Percentiles rank a stretch among this genome's conserved stretches.
phyloP scores from a whole-genome alignment of 2,113 vertebrate genomes.

The Phoxinus phoxinus region DNA sequence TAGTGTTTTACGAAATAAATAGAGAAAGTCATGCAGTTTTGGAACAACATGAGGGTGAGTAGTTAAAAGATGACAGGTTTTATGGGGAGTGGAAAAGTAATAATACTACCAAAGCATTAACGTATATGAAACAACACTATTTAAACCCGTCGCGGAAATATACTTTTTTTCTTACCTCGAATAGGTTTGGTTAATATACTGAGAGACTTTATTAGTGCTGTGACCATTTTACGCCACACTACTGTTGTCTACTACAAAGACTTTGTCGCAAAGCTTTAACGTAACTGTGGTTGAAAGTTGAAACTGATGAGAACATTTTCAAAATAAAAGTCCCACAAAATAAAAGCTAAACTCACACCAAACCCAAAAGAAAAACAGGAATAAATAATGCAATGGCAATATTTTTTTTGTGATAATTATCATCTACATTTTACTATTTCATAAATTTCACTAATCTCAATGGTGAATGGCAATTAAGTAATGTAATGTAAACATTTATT shows the following conservation, averaged over 20 bases:
- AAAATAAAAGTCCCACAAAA: slow-evolving; percentile 40
- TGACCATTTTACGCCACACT: slow-evolving; percentile 63
- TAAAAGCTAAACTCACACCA: neutral
- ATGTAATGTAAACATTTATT: too few species aligned
- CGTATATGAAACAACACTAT: neutral
- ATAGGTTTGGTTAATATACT: slow-evolving; percentile 70
- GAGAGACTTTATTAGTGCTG: slow-evolving; percentile 64
- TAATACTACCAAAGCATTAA: too few species aligned
- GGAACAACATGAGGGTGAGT: neutral
- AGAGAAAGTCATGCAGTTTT: neutral
- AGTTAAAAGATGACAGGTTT: too few species aligned
- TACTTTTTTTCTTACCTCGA: slow-evolving; percentile 62
- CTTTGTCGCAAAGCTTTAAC: slow-evolving; percentile 16
- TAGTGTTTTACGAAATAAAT: too few species aligned
- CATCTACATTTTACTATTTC: neutral
- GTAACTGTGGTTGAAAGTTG: neutral
- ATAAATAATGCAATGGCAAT: neutral
- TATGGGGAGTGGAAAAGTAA: too few species aligned
- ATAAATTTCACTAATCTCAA: neutral
- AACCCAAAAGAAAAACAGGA: too few species aligned
- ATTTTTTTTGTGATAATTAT: neutral
- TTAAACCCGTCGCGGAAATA: neutral
- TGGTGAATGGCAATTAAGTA: neutral
- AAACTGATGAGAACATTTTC: neutral
- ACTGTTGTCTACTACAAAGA: neutral